Evolutionary conservation across 1,140 invertebrate species (phyloP).

Genomic region (Drosophila sucinea): DNA sequence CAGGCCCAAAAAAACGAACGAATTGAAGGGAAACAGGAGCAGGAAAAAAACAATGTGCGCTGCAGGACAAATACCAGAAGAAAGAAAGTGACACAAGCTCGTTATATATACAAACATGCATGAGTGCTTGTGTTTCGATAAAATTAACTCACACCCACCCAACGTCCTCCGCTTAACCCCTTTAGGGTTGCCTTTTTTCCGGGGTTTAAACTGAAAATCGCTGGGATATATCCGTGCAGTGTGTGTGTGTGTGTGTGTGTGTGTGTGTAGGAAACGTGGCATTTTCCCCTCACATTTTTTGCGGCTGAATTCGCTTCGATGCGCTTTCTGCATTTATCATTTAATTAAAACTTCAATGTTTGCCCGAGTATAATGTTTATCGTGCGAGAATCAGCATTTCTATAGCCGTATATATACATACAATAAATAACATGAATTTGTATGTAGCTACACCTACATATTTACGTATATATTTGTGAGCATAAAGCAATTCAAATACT

Average conservation of each 20-base stretch:
- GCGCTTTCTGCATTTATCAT: conserved; percentile 60
- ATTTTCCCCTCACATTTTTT: conserved; percentile 29
- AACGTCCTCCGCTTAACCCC: not conserved
- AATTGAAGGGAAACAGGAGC: conserved; percentile 25
- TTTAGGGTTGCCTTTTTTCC: conserved; percentile 23
- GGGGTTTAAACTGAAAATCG: conserved; percentile 17
- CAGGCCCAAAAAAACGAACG: conserved; percentile 29
- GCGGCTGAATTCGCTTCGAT: conserved; percentile 46
- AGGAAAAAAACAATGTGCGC: conserved; percentile 21
- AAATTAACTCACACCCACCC: conserved; percentile 46
- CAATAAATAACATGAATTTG: not conserved
- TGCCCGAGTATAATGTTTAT: conserved; percentile 17
- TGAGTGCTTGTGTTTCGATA: conserved; percentile 41
- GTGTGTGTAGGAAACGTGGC: not conserved
- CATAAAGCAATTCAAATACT: conserved; percentile 2
- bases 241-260: not conserved
- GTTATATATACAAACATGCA: conserved; percentile 8
- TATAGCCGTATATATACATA: conserved; percentile 14
- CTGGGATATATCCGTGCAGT: conserved; percentile 9
- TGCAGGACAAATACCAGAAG: conserved; percentile 35
- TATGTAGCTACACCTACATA: not conserved
- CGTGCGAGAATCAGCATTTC: conserved; percentile 10
- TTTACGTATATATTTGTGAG: not conserved
- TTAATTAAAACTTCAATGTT: conserved; percentile 68
- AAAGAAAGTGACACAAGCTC: conserved; percentile 11